Evolutionary conservation across 2,113 vertebrate genomes (phyloP), one percentile per base, ranked within the genome.

Genomic region (Potamarius usumacintae): DNA sequence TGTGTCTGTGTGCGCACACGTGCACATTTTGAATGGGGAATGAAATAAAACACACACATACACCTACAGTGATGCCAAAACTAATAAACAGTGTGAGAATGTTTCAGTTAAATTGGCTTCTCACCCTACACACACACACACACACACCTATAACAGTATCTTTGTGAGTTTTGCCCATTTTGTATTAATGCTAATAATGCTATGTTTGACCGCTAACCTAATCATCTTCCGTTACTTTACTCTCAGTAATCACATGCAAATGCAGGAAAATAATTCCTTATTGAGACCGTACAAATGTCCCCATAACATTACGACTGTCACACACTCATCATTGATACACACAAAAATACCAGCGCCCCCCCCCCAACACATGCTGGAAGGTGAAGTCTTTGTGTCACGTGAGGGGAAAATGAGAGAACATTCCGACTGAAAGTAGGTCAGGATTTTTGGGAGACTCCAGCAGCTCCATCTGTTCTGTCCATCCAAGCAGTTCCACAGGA

Each of bases 41-140:
- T 86, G 92, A 48, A 83, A 52, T 50, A 50, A 95, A 95, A 95
- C 48, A 96, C 95, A 95, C 94, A 91, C 94, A 94, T 90, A 86
- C 50, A 94, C 90, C 85, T 27, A 92, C 89, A 58, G 10, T 72
- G n/a, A 52, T 76, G 95, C 95, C 95, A 96, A 95, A 93, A 92
- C 94, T 93, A 96, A 95, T 94, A 95, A 93, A 92, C 93, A 93
- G 94, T 95, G 94, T 95, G 94, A 94, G 95, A 95, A 95, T 93
- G 93, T 93, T 93, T 93, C 78, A 87, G 93, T 93, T 84, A 92
- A 93, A 81, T 22, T 58, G 72, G 74, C 90, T 93, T 91, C 55
- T 90, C 90, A 7, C 10, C 52, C 7, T 10, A 82, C 65, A 48
- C 76, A 88, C 67, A 77, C 83, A 85, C 57, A 88, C 82, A 85